These are phyloP conservation scores for Cotesia typhae DNA, from an alignment of 1,140 invertebrate species.

Conservation along the genomic window DNA sequence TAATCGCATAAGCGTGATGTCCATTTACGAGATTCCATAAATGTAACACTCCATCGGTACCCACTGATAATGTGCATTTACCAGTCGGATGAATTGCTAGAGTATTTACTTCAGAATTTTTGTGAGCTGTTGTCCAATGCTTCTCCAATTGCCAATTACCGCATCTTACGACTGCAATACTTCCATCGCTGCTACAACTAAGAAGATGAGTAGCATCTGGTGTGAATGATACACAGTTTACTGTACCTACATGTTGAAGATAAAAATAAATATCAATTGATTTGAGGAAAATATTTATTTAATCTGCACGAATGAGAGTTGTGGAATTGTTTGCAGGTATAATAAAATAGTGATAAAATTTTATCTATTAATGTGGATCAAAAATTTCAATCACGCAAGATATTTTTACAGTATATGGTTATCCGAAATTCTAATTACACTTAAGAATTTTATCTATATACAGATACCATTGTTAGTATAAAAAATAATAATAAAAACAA, in stretches of 20 bases:
- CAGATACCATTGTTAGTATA: no score
- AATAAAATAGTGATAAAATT: no score
- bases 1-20: constrained; percentile 85
- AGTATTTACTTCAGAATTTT: constrained; percentile 73
- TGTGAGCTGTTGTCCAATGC: constrained; percentile 78
- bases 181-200: constrained; percentile 84
- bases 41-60: constrained; percentile 81
- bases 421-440: no score
- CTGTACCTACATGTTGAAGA: constrained; percentile 66
- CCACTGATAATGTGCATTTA: constrained; percentile 87
- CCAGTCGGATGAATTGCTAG: constrained; percentile 87
- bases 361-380: no score
- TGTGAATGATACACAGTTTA: constrained; percentile 81
- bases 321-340: no score
- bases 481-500: no score
- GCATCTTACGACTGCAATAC: constrained; percentile 80
- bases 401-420: no score
- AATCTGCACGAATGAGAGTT: no score
- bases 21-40: constrained; percentile 97
- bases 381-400: no score
- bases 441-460: no score
- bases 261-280: constrained; percentile 25
- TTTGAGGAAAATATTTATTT: background rate
- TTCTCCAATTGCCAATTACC: constrained; percentile 88
- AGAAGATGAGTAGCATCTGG: constrained; percentile 80